These are phyloP conservation scores for Danio albolineatus DNA, from an alignment of 2,797 vertebrate genomes.

Conservation along the genomic window DNA sequence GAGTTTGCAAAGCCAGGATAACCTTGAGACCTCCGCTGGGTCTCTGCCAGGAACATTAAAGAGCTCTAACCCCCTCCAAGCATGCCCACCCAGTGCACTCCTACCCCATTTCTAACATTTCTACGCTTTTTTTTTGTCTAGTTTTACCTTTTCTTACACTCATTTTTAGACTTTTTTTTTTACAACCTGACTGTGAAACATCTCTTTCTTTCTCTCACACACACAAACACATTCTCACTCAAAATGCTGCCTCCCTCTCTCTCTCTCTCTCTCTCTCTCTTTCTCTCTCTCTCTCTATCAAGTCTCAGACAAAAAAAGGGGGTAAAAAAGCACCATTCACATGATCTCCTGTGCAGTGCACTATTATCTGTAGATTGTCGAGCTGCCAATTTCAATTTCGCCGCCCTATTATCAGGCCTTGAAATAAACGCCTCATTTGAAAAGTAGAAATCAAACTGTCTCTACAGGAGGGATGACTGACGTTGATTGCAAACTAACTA, in stretches of 20 bases:
- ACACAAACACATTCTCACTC: conserved; percentile 3
- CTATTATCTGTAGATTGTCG: conserved; percentile 82
- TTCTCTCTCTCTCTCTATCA: conserved; percentile 68
- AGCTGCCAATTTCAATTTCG: conserved; percentile 84
- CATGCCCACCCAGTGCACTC: conserved; percentile 64
- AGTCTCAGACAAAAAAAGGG: conserved; percentile 68
- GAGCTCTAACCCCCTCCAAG: conserved; percentile 61
- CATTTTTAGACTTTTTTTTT: conserved; percentile 63
- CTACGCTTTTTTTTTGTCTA: conserved; percentile 67
- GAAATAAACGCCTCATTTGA: conserved; percentile 86
- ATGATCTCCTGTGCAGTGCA: conserved; percentile 76
- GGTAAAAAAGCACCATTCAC: conserved; percentile 77
- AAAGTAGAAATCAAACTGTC: conserved; percentile 89
- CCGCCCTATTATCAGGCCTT: conserved; percentile 80
- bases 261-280: conserved; percentile 69
- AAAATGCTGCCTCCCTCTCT: conserved; percentile 18
- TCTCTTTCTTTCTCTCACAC: conserved; percentile 11
- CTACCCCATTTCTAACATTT: conserved; percentile 64
- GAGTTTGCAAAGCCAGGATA: conserved; percentile 87
- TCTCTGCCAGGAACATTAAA: conserved; percentile 87
- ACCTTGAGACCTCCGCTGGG: conserved; percentile 88
- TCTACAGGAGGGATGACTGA: conserved; percentile 81
- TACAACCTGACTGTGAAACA: conserved; percentile 42
- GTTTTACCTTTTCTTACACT: conserved; percentile 67
- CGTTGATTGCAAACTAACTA: conserved; percentile 87